phyloP scores from a whole-genome alignment of 1,140 invertebrate species.

The Philotrypesis tridentata region DNA sequence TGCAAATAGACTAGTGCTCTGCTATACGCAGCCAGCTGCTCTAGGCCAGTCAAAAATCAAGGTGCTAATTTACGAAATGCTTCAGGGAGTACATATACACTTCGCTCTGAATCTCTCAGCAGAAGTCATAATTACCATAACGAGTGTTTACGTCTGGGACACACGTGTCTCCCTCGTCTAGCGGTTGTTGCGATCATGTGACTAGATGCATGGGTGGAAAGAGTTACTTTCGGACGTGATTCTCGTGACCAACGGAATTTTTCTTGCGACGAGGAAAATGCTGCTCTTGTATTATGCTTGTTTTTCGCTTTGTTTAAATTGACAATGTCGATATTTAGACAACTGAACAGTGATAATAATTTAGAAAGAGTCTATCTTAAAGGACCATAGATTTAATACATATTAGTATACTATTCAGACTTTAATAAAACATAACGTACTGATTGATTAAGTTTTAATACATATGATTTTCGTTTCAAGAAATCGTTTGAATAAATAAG shows the following conservation, averaged over 20 bases:
- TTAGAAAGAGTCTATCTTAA: too few species aligned
- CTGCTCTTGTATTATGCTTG: neutral
- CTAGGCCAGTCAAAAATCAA: conserved; percentile 3
- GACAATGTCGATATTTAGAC: too few species aligned
- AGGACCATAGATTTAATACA: too few species aligned
- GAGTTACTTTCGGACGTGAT: neutral
- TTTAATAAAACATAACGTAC: too few species aligned
- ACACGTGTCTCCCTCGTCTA: neutral
- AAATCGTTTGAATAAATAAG: too few species aligned
- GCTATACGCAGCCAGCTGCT: neutral
- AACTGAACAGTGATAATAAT: too few species aligned
- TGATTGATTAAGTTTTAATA: too few species aligned
- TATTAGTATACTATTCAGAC: too few species aligned
- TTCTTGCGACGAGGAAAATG: neutral
- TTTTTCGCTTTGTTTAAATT: neutral
- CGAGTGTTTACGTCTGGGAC: neutral
- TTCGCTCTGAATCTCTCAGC: neutral
- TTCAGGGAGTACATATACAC: neutral
- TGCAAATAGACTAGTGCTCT: neutral
- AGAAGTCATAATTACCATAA: neutral
- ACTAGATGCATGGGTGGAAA: neutral
- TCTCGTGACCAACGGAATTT: neutral
- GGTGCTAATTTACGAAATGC: conserved; percentile 15
- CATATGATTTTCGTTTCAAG: too few species aligned
- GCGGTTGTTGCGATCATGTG: neutral